Base-by-base conservation (phyloP, 2,888 invertebrate species). In the Thereva nobilitata region DNA sequence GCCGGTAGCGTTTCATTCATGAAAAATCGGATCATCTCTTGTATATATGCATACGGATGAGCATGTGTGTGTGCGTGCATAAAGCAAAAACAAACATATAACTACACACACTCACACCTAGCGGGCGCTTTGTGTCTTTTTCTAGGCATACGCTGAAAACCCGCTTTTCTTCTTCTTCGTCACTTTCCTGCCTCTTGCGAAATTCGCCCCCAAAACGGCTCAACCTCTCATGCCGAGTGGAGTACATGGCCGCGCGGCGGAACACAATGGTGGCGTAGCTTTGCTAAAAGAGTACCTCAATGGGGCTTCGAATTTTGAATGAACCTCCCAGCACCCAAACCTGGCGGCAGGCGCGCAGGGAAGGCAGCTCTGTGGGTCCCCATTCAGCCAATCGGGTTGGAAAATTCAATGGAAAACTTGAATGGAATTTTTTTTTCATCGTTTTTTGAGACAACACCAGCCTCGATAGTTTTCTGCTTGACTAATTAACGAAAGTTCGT, bases 381-480 rank as follows among this genome's bases (percentile, higher is more conserved):
- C 42, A 44, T 56, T 44, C 42, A 56, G n/a, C 12, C 44, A 56
- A 56, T 56, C 56, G 42, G 9, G 23, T 23, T 23, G 44, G 56
- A 56, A 56, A 56, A 56, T 44, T 56, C 56, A 56, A 56, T 56
- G 56, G n/a, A 37, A 56, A 56, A 10, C 34, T 56, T 56, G 44
- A 56, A 56, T 56, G 56, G 10, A 44, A 34, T 42, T 34, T 56
- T 8, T n/a, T 8, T 56, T 44, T 23, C 7, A 10, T 55, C 55
- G 23, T 23, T 23, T 23, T 23, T 23, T 23, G 23, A 23, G 23
- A 23, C 23, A 23, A 23, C 23, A 23, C 23, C 23, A 23, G 23
- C 23, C 23, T 23, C 23, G 23, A 23, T 23, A 23, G 23, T 23
- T 23, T 23, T 23, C 23, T 23, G 23, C 23, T 23, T 23, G 23